Conservation (phyloP, 2,797 vertebrate species). For the Melanotaenia trifasciata region DNA sequence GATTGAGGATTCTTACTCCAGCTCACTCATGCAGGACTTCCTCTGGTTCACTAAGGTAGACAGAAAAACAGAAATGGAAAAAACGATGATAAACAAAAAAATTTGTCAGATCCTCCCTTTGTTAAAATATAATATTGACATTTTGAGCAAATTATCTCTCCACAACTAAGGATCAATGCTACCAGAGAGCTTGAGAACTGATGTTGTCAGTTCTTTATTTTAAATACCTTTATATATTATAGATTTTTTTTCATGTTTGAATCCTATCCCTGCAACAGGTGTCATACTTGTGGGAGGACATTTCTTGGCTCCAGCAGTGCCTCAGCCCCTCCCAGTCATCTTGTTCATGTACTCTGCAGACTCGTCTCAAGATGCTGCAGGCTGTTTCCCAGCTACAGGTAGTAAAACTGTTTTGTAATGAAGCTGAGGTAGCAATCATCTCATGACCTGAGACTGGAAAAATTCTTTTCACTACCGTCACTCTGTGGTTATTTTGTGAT, state of each 20-base stretch:
- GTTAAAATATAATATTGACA: no score
- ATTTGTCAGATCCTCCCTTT: background rate
- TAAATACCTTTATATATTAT: background rate
- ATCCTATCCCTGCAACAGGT: conserved; percentile 75
- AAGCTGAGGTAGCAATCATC: background rate
- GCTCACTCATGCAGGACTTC: conserved; percentile 91
- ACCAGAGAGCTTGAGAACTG: background rate
- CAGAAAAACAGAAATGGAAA: background rate
- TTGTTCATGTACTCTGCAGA: conserved; percentile 91
- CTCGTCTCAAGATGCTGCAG: conserved; percentile 91
- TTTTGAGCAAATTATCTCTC: background rate
- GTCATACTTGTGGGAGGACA: conserved; percentile 91
- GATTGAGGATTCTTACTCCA: conserved; percentile 90
- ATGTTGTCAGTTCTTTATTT: background rate
- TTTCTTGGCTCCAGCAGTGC: conserved; percentile 90
- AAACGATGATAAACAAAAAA: background rate
- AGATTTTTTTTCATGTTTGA: background rate
- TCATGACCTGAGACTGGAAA: background rate
- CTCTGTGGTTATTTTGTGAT: background rate
- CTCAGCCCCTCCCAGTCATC: conserved; percentile 87
- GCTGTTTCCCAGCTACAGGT: conserved; percentile 90
- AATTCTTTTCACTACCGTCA: background rate
- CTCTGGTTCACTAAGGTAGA: conserved; percentile 94
- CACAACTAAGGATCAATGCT: background rate
- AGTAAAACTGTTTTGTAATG: background rate